Evolutionary conservation across 30 jellyfish, hydroid and myxozoan genomes (phyloP), one percentile per base, ranked within the genome.

Genomic region (Aurelia sp.): DNA sequence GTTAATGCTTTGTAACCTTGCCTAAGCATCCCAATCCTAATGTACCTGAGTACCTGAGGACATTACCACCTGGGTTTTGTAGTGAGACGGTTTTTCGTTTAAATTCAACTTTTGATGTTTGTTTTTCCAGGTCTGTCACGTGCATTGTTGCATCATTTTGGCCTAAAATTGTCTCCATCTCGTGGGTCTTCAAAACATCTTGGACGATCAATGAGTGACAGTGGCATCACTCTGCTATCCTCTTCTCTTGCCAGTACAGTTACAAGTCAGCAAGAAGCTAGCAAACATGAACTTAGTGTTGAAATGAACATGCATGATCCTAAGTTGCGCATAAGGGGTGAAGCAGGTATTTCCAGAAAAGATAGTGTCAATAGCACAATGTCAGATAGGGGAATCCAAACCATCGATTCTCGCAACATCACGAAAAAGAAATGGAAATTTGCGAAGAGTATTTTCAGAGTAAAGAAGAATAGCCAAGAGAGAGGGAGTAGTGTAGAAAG

Each of bases 201-300:
- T 20, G 52, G 35, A 21, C 52, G 69, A 21, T n/a, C 83, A 13
- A 50, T 72, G 51, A 72, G 83, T 47, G 83, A 72, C 44, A 72
- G 83, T 50, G 83, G 83, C 48, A 72, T 72, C 35, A 72, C 22
- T 40, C 18, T 72, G 22, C 83, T 72, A n/a, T 72, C 83, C 18
- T 44, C 21, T 72, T 72, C 83, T 21, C 13, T 11, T 23, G 83
- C 35, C 0, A 20, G 20, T 21, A 15, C 76, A 65, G 4, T 65
- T 23, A 65, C 40, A 65, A 4, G 48, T 16, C 40, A 13, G 76
- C 40, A 9, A 65, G 31, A 65, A 22, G 58, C 13, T 7, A 35
- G 20, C 4, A 23, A 44, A 18, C 6, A 11, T 1, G 76, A 61
- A 61, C 71, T 19, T n/a, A 61, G 31, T 13, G 68, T 59, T 17